phyloP scores from a whole-genome alignment of 2,888 invertebrate species.

The Cantharis lateralis region DNA sequence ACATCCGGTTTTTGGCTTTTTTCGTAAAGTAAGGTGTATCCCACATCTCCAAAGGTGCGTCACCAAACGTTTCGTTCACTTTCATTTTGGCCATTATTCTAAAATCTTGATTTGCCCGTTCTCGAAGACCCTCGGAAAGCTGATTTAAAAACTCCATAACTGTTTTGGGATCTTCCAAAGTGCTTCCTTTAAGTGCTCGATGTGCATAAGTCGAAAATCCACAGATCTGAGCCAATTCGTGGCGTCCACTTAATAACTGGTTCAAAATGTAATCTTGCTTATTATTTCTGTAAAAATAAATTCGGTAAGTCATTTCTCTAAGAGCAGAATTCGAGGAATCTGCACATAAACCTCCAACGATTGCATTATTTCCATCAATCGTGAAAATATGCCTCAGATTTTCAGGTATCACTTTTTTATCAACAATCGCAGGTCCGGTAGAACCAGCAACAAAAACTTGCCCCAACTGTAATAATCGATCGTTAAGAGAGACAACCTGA shows the following conservation, averaged over 20 bases:
- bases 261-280: conserved; percentile 77
- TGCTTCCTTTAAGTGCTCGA: conserved; percentile 85
- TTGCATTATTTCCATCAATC: conserved; percentile 71
- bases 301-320: conserved; percentile 86
- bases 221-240: conserved; percentile 82
- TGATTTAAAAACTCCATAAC: conserved; percentile 81
- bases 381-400: conserved; percentile 71
- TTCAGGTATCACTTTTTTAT: conserved; percentile 68
- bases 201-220: conserved; percentile 91
- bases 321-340: conserved; percentile 79
- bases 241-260: conserved; percentile 73
- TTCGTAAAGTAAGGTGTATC: conserved; percentile 86
- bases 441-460: conserved; percentile 83
- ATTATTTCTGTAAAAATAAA: conserved; percentile 79
- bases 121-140: conserved; percentile 71
- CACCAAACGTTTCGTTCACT: conserved; percentile 46
- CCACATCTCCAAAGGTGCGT: conserved; percentile 68
- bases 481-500: conserved; percentile 83
- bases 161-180: conserved; percentile 79
- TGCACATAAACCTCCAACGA: conserved; percentile 81
- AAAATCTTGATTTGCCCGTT: conserved; percentile 76
- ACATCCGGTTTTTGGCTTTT: conserved; percentile 71
- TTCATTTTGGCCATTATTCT: conserved; percentile 78
- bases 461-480: conserved; percentile 81
- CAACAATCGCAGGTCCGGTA: conserved; percentile 69